Evolutionary conservation across 2,113 vertebrate species (phyloP).

Genomic region (Marmota monax): DNA sequence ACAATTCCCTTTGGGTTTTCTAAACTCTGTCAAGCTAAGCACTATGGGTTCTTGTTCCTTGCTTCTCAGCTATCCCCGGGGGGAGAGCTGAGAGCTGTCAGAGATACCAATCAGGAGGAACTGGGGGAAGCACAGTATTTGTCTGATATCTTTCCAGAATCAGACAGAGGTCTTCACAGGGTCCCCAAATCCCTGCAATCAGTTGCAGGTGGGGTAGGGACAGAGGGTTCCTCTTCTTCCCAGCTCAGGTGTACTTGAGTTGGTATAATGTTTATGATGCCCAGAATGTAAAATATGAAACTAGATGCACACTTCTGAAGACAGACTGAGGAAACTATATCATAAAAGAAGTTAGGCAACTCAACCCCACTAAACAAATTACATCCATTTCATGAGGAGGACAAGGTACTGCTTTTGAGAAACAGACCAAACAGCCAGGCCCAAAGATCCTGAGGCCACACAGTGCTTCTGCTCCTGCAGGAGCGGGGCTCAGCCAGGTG

Average conservation of each 20-base stretch:
- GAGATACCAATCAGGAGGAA: neutral
- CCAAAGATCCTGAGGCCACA: neutral
- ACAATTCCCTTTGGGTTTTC: neutral
- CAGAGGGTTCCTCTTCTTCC: neutral
- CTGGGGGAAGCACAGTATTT: neutral
- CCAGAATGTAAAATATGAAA: slow-evolving; percentile 51
- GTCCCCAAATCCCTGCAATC: neutral
- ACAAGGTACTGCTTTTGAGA: slow-evolving; percentile 55
- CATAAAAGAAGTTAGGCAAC: neutral
- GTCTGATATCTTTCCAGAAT: neutral
- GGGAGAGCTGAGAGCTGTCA: neutral
- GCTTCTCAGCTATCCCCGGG: neutral
- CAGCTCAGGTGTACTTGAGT: neutral
- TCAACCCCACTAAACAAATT: slow-evolving; percentile 49
- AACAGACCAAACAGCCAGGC: slow-evolving; percentile 51
- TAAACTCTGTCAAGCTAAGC: neutral
- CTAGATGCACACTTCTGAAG: neutral
- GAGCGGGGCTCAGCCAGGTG: neutral
- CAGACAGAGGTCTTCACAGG: neutral
- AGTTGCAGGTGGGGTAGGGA: neutral
- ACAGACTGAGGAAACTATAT: slow-evolving; percentile 18
- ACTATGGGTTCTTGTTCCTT: neutral
- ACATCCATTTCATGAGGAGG: neutral
- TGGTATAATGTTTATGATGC: neutral
- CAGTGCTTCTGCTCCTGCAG: neutral